Evolutionary conservation across 2,113 vertebrate genomes (phyloP).

Genomic region (Apistogramma diplotaenia): DNA sequence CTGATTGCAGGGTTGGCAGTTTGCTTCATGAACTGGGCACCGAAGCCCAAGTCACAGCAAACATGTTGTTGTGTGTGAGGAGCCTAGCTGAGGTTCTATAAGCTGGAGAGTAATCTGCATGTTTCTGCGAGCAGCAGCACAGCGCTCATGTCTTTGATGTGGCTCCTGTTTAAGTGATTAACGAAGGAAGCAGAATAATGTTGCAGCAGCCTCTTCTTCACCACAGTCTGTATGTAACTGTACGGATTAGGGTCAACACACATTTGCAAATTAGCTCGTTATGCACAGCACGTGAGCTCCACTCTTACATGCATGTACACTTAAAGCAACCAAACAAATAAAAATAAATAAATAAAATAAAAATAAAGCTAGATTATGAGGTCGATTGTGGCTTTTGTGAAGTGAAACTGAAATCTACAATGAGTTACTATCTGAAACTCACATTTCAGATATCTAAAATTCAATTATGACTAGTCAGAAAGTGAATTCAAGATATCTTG

Average conservation of each 20-base stretch:
- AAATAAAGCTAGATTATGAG: neutral
- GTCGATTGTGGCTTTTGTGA: neutral
- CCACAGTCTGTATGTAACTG: neutral
- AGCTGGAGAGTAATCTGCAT: too few relatives aligned
- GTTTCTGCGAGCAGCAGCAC: too few relatives aligned
- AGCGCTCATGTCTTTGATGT: neutral
- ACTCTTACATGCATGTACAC: neutral
- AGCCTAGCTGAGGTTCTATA: neutral
- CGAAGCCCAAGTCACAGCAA: too few relatives aligned
- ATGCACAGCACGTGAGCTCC: neutral
- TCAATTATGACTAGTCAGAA: too few relatives aligned
- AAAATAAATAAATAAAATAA: neutral
- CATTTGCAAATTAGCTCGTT: neutral
- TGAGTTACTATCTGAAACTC: too few relatives aligned
- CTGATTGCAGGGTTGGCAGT: neutral
- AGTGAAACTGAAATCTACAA: neutral
- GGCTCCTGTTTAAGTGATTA: neutral
- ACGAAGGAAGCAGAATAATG: rapidly evolving
- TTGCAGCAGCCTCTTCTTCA: neutral
- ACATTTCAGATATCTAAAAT: too few relatives aligned
- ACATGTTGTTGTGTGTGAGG: neutral
- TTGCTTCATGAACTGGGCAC: too few relatives aligned
- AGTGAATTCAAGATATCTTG: too few relatives aligned
- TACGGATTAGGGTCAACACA: neutral
- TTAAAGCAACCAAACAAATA: neutral